Conservation (phyloP, 2,888 invertebrate genomes). For the Cephus runcator region DNA sequence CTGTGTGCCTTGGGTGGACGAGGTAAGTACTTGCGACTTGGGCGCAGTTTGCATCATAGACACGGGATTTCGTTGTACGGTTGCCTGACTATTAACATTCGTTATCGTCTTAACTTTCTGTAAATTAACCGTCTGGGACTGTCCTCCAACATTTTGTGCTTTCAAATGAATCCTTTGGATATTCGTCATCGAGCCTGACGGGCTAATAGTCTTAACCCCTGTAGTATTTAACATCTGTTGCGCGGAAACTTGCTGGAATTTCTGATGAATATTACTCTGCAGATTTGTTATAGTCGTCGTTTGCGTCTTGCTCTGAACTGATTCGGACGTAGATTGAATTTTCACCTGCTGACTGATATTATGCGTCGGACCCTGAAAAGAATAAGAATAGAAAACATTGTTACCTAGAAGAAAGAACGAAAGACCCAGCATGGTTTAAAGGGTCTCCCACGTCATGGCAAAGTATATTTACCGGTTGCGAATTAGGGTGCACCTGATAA, state of each 20-base stretch:
- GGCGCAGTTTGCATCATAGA: conserved; percentile 43
- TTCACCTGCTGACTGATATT: conserved; percentile 38
- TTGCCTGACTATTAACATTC: conserved; percentile 30
- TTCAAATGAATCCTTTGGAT: conserved; percentile 52
- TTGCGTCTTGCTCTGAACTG: conserved; percentile 21
- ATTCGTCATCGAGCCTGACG: conserved; percentile 38
- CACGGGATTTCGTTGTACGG: conserved; percentile 40
- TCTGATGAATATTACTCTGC: conserved; percentile 35
- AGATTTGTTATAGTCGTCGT: conserved; percentile 28
- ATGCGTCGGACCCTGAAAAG: conserved; percentile 24
- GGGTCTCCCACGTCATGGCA: conserved; percentile 17
- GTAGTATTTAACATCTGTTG: conserved; percentile 30
- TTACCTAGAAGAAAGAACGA: conserved; percentile 1
- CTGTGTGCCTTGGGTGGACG: conserved; percentile 33
- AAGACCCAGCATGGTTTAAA: background rate
- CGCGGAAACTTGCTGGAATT: conserved; percentile 37
- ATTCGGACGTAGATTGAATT: conserved; percentile 26
- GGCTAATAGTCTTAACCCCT: conserved; percentile 37
- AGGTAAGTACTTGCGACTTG: conserved; percentile 42
- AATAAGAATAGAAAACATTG: conserved; percentile 16
- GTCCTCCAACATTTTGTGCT: conserved; percentile 33
- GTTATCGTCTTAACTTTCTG: conserved; percentile 49
- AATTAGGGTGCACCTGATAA: conserved; percentile 31
- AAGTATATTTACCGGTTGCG: conserved; percentile 28
- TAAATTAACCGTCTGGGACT: conserved; percentile 42